These are phyloP conservation scores for Caenorhabditis wallacei DNA, from an alignment of 2,888 invertebrate genomes.

Conservation along the genomic window DNA sequence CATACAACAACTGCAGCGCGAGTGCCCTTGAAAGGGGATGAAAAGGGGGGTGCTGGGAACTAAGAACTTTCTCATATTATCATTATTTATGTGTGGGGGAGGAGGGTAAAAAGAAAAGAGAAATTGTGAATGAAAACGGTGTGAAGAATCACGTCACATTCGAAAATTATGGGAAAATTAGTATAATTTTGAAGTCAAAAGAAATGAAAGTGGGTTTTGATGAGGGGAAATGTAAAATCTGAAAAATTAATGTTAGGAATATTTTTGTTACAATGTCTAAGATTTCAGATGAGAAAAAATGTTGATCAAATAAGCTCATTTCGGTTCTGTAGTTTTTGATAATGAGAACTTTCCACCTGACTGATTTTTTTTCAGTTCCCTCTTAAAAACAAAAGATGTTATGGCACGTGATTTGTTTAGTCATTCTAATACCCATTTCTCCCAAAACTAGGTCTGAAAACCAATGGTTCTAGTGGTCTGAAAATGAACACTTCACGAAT, in stretches of 20 bases:
- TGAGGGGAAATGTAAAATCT: too few relatives aligned
- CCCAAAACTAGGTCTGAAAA: background rate
- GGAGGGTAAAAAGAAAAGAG: slow-evolving; percentile 2
- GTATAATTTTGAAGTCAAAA: slow-evolving; percentile 10
- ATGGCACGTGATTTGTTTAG: background rate
- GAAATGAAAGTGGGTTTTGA: background rate
- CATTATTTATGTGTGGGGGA: slow-evolving; percentile 51
- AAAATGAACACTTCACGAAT: slow-evolving; percentile 41
- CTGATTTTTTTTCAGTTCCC: background rate
- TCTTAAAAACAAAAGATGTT: background rate
- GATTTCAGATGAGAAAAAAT: too few relatives aligned
- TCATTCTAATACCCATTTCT: background rate
- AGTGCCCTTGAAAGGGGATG: slow-evolving; percentile 52
- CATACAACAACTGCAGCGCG: slow-evolving; percentile 21
- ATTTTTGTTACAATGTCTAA: too few relatives aligned
- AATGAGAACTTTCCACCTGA: too few relatives aligned
- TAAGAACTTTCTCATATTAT: slow-evolving; percentile 54
- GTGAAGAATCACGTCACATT: slow-evolving; percentile 30
- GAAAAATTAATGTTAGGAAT: too few relatives aligned
- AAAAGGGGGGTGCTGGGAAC: slow-evolving; percentile 46
- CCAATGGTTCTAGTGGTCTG: slow-evolving; percentile 7
- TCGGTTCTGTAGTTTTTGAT: too few relatives aligned
- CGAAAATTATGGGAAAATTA: slow-evolving; percentile 43
- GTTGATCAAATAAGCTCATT: too few relatives aligned
- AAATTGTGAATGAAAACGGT: background rate